Percentiles rank a stretch among this genome's conserved stretches.
phyloP scores from a whole-genome alignment of 2,888 invertebrate genomes.

The Lycia hirtaria region DNA sequence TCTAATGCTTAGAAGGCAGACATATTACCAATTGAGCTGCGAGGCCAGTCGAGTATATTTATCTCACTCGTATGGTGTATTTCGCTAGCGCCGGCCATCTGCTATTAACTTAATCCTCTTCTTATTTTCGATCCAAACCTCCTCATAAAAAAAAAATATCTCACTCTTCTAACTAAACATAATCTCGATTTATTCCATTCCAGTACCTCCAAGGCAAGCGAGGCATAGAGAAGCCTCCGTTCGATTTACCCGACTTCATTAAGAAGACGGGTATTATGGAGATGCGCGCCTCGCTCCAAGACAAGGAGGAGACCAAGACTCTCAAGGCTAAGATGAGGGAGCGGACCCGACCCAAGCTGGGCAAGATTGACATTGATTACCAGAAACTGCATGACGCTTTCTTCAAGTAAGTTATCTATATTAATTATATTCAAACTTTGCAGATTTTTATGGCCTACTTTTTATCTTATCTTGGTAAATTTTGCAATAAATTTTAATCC shows the following conservation, averaged over 20 bases:
- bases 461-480: too few relatives aligned
- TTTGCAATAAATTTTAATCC: too few relatives aligned
- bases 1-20: too few relatives aligned
- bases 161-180: too few relatives aligned
- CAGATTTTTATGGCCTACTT: too few relatives aligned
- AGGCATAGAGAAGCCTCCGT: constrained; percentile 99
- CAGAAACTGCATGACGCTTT: constrained; percentile 99
- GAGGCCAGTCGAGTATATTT: too few relatives aligned
- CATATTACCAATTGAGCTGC: too few relatives aligned
- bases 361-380: constrained; percentile 99
- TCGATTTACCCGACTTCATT: constrained; percentile 99
- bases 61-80: too few relatives aligned
- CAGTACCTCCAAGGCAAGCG: constrained; percentile 97
- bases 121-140: too few relatives aligned
- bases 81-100: too few relatives aligned
- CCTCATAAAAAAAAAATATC: too few relatives aligned
- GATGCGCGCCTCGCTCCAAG: constrained; percentile 99
- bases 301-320: constrained; percentile 98
- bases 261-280: constrained; percentile 99
- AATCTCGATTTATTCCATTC: background rate
- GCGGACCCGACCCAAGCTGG: constrained; percentile 97
- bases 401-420: constrained; percentile 88
- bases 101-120: too few relatives aligned
- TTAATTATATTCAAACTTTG: background rate
- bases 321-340: constrained; percentile 99